Conservation (phyloP, 2,888 invertebrate species). For the Archaeoteleia sp. region DNA sequence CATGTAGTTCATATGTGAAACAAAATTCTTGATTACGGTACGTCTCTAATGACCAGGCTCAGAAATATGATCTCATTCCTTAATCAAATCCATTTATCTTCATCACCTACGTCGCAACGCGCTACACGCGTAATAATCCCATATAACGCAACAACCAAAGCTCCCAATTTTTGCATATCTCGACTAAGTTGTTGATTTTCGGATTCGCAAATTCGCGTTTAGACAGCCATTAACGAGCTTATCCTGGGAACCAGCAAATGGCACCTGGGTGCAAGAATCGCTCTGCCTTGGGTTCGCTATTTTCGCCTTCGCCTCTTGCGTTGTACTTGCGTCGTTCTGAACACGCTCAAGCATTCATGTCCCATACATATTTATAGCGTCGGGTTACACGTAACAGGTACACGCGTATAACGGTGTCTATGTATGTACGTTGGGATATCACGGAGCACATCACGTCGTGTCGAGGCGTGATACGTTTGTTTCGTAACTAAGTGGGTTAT, state of each 20-base stretch:
- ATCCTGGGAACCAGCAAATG: conserved; percentile 37
- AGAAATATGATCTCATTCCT: no score
- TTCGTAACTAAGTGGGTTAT: conserved; percentile 65
- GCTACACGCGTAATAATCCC: no score
- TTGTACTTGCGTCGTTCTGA: conserved; percentile 50
- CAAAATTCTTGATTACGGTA: no score
- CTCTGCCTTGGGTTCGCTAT: conserved; percentile 29
- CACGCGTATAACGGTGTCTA: conserved; percentile 18
- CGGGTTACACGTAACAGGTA: conserved; percentile 56
- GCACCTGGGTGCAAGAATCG: background rate
- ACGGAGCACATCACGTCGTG: conserved; percentile 64
- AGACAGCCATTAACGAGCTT: conserved; percentile 36
- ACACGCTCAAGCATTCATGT: conserved; percentile 72
- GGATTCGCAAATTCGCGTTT: conserved; percentile 14
- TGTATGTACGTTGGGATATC: conserved; percentile 58
- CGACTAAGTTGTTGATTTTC: no score
- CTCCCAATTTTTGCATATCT: background rate
- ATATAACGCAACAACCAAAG: background rate
- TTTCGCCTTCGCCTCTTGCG: conserved; percentile 21
- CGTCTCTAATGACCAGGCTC: no score
- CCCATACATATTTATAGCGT: conserved; percentile 72
- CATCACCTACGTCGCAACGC: background rate
- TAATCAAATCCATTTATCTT: conserved; percentile 6
- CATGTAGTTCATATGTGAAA: no score
- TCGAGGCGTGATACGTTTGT: conserved; percentile 70